Base-by-base conservation (phyloP, 2,888 invertebrate genomes). In the Priocnemis perturbator region DNA sequence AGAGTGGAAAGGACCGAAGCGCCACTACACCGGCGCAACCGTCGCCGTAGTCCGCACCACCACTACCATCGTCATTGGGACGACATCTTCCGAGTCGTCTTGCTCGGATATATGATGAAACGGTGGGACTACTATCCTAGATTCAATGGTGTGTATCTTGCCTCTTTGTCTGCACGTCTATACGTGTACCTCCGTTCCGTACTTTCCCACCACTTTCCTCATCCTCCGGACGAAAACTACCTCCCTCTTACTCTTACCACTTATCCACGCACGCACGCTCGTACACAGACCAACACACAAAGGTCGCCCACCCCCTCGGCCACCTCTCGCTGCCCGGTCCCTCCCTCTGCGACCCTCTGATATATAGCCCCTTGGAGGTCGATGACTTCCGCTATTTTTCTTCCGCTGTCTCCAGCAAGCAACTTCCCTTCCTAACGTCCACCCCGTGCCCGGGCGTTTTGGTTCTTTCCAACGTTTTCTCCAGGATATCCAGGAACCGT, bases 321-420 rank as follows among this genome's bases (percentile, higher is more conserved):
- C 66, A 66, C 50, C 50, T 19, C 20, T 20, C 4, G 19, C 50
- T 77, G 74, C 77, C 74, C 81, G 79, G 79, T 74, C 69, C 78
- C 69, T 74, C 71, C 79, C 73, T 74, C 71, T 69, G 83, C 84
- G 82, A 82, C 81, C 83, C 82, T 79, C 86, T 89, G 89, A 89
- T 91, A 90, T 91, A 91, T 91, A 89, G 91, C 90, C 88, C 90
- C 90, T 90, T 89, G 90, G 91, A 91, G 91, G 91, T 91, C 91
- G 91, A 91, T 90, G 91, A 91, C 91, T 91, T 90, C 90, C 90
- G 90, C 91, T 90, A 91, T 91, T 91, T 91, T 91, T 91, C 91
- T 91, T 91, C 89, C 89, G 89, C 91, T 91, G 91, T 91, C 91
- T 90, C 90, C 89, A 89, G 89, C 91, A 91, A 88, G 87, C 88